Evolutionary conservation across 92 coral and sea anemone species (phyloP).

Genomic region (Heteractis magnifica): DNA sequence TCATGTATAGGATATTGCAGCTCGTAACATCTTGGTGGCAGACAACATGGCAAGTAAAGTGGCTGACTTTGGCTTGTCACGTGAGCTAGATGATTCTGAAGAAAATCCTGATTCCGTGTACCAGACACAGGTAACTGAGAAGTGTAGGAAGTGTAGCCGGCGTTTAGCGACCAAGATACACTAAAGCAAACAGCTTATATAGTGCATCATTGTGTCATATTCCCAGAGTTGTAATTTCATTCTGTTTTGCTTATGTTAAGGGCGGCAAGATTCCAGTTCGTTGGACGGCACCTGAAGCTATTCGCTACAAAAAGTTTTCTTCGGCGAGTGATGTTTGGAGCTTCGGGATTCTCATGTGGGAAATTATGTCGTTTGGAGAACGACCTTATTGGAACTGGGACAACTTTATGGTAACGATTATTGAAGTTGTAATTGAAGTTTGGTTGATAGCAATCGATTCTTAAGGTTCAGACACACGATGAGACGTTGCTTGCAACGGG

Average conservation of each 20-base stretch:
- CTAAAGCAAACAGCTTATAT: too few species aligned
- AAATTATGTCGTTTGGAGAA: slow-evolving; percentile 84
- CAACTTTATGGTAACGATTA: slow-evolving; percentile 68
- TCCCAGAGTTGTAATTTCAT: not conserved
- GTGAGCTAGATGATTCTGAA: slow-evolving; percentile 67
- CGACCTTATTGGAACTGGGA: slow-evolving; percentile 98
- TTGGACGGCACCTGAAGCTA: slow-evolving; percentile 98
- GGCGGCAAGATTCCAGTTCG: slow-evolving; percentile 96
- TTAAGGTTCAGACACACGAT: too few species aligned
- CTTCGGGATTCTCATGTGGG: slow-evolving; percentile 91
- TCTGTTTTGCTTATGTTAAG: slow-evolving; percentile 27
- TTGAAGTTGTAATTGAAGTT: not conserved
- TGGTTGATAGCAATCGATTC: not conserved
- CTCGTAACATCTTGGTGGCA: slow-evolving; percentile 84
- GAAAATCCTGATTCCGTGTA: slow-evolving; percentile 84
- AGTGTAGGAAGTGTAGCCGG: too few species aligned
- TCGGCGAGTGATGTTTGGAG: slow-evolving; percentile 97
- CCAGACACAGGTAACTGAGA: slow-evolving; percentile 74
- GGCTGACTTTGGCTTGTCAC: slow-evolving; percentile 89
- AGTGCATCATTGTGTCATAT: too few species aligned
- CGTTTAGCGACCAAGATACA: too few species aligned
- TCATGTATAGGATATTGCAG: slow-evolving; percentile 72
- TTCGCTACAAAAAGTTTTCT: slow-evolving; percentile 80
- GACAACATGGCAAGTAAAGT: slow-evolving; percentile 83
- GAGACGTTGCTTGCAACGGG: too few species aligned